Base-by-base conservation (phyloP, 2,888 invertebrate genomes). In the Tethea ocularis region DNA sequence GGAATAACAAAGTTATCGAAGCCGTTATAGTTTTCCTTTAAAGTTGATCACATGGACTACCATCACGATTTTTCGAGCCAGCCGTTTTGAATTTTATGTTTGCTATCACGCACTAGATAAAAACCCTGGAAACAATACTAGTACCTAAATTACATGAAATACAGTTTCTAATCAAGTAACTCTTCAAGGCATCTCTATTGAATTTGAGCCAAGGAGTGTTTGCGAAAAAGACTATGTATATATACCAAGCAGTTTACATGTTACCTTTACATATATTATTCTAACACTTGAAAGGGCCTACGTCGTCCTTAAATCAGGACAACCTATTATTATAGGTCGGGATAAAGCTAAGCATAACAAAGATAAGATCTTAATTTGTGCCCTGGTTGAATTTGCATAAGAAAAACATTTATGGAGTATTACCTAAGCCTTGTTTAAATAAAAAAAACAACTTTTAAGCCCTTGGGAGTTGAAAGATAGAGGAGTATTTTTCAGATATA, bases 361-460 rank as follows among this genome's bases (percentile, higher is more conserved):
- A 20, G 46, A 46, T 46, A 46, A 46, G 46, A 46, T 46, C 46
- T 46, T 46, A 46, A 46, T 46, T 46, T 20, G 8, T n/a, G 46
- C 1, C 46, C 10, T 38, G 20, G 10, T 20, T 46, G 46, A 46
- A 74, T 78, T 80, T 75, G 68, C 78, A 77, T 79, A 69, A 71
- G 69, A 72, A 74, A 74, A 77, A 71, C 68, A 67, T 69, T 64
- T 63, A 58, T 56, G 46, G 15, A 59, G 29, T 53, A 57, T 58
- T 68, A 65, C 56, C 63, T 57, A 62, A 62, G 61, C 58, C 61
- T 64, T 71, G 63, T 69, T 69, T 54, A 63, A 73, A 63, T 60
- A 67, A 66, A 66, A 26, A 68, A 62, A 65, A 46, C 17, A 20
- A 46, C 17, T 20, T 46, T 20, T 62, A 46, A 26, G 46, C 46